Conservation (phyloP, 2,113 vertebrate genomes). For the Stercorarius parasiticus region DNA sequence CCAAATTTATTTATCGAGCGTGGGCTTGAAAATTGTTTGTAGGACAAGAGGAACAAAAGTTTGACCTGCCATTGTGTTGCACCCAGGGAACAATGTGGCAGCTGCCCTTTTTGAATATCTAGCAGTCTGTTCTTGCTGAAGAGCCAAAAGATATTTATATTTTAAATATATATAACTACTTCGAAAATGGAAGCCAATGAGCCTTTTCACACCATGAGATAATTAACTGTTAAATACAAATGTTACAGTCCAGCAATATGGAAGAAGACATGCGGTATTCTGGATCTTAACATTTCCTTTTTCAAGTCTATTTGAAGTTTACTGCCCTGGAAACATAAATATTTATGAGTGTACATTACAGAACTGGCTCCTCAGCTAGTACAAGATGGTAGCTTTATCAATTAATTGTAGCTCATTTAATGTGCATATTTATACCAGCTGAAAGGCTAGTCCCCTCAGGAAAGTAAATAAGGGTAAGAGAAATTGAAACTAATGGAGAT, state of each 20-base stretch:
- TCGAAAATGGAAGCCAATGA: constrained; percentile 49
- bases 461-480: not conserved
- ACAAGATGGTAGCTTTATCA: not conserved
- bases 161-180: not conserved
- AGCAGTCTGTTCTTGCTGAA: constrained; percentile 48
- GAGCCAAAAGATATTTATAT: constrained; percentile 28
- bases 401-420: constrained; percentile 9
- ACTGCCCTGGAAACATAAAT: not conserved
- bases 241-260: not conserved
- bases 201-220: constrained; percentile 27
- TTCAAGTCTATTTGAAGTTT: constrained; percentile 1
- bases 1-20: constrained; percentile 85
- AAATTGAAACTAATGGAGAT: not conserved
- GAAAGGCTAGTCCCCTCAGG: not conserved
- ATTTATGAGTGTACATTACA: constrained; percentile 4
- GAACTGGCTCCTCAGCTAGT: not conserved
- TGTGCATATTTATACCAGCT: not conserved
- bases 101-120: constrained; percentile 64
- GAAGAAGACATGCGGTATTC: not conserved
- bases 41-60: constrained; percentile 82
- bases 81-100: constrained; percentile 58
- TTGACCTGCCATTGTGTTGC: constrained; percentile 76
- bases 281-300: not conserved
- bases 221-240: constrained; percentile 22
- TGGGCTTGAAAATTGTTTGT: constrained; percentile 84